These are phyloP conservation scores for Oedothorax gibbosus DNA, from an alignment of 1,140 invertebrate species.

Conservation along the genomic window DNA sequence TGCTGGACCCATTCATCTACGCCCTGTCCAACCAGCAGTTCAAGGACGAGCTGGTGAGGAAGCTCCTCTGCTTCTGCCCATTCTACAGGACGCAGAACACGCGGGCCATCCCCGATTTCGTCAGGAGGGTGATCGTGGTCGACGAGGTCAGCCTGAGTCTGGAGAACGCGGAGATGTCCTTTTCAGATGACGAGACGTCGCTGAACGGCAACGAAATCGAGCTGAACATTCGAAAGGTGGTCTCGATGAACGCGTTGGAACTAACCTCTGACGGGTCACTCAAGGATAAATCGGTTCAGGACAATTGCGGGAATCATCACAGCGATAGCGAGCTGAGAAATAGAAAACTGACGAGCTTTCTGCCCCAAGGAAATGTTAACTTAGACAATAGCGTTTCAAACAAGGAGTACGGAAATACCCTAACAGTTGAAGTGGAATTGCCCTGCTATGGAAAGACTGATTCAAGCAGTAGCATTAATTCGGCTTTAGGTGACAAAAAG, in stretches of 20 bases:
- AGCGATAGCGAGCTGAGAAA: constrained; percentile 3
- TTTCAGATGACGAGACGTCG: not conserved
- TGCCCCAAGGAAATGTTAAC: no score
- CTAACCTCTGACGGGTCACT: no score
- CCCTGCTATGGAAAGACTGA: no score
- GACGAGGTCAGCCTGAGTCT: not conserved
- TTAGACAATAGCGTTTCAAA: no score
- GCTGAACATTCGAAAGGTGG: not conserved
- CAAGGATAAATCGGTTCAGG: not conserved
- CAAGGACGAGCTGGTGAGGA: constrained; percentile 36
- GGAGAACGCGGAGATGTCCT: constrained; percentile 1
- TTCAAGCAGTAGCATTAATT: no score
- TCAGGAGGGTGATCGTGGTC: constrained; percentile 1
- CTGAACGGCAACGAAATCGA: not conserved
- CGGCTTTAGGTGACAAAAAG: no score
- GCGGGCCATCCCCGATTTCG: not conserved
- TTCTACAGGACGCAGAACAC: not conserved
- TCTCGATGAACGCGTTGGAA: not conserved
- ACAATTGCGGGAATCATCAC: not conserved
- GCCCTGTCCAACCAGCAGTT: constrained; percentile 49
- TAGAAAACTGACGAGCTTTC: not conserved
- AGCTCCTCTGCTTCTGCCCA: not conserved
- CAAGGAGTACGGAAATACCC: no score
- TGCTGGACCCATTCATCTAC: constrained; percentile 63
- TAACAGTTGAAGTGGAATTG: no score